Base-by-base conservation (phyloP, 2,888 invertebrate genomes). In the Spodoptera littoralis region DNA sequence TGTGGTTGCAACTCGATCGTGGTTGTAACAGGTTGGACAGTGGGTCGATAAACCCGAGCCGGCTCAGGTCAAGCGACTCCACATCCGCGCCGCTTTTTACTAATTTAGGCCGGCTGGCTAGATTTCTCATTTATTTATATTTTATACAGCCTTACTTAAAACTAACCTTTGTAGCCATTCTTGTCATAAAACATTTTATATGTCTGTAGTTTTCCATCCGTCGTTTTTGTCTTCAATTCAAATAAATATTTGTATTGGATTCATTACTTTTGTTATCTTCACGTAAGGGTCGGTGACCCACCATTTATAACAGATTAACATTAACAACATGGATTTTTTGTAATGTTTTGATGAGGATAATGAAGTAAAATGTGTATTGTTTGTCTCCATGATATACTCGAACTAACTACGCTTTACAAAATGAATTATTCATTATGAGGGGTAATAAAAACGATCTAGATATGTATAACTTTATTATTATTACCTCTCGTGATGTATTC, bases 31-130 rank as follows among this genome's bases (percentile, higher is more conserved):
- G 73, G 72, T 77, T 73, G 76, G 59, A 60, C 65, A 77, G 66
- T 77, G 72, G 84, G 85, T 84, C 85, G 81, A 83, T 80, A 83
- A 83, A 81, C 84, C 76, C 68, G 18, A 57, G 63, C 54, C 51
- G 58, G 61, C 64, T 66, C 72, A 73, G 77, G 77, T 80, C 81
- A 77, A 71, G 68, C 77, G 73, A 72, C 62, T 48, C 72, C 59
- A 54, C 58, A 64, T 67, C 74, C 70, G 70, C 53, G 6, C 54
- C 46, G 44, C 61, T 65, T 65, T 71, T 72, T 77, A 70, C 56
- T 66, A 65, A 75, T 73, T 77, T 73, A 65, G 60, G 54, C 61
- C 67, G 62, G 48, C 45, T 73, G 42, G 43, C 12, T 44, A 49
- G 53, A 36, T 51, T 46, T 51, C 18, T 46, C 42, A 45, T 69